A percentile compares a stretch with the other conserved stretches of the same genome.
Conservation (phyloP, 1,140 invertebrate genomes). For the Spodoptera litura region DNA sequence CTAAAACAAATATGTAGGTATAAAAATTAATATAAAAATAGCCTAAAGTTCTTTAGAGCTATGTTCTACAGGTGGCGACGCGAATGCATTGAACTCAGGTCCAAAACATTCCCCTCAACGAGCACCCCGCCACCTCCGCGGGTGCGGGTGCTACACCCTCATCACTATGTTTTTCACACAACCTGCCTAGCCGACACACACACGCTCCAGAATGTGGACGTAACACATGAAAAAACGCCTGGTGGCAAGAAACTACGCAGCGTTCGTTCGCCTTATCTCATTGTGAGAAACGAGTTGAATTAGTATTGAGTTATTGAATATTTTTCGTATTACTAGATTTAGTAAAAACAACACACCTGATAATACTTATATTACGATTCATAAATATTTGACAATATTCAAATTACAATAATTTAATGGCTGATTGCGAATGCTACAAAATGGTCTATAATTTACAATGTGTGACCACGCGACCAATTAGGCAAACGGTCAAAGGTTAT, state of each 20-base stretch:
- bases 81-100: constrained; percentile 72
- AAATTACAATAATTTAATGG: too few relatives aligned
- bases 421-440: too few relatives aligned
- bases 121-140: constrained; percentile 36
- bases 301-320: background rate
- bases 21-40: background rate
- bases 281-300: constrained; percentile 56
- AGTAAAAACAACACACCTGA: background rate
- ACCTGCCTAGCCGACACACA: constrained; percentile 55
- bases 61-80: constrained; percentile 72
- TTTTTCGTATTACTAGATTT: background rate
- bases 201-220: constrained; percentile 52
- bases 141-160: constrained; percentile 55
- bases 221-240: constrained; percentile 59
- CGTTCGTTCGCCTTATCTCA: constrained; percentile 66
- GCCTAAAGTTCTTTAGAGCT: constrained; percentile 2
- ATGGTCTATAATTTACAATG: too few relatives aligned
- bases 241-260: constrained; percentile 65
- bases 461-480: constrained; percentile 13
- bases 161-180: constrained; percentile 63
- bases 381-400: too few relatives aligned
- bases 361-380: too few relatives aligned
- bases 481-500: constrained; percentile 53
- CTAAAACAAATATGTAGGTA: too few relatives aligned
- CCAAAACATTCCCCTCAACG: constrained; percentile 66